These are phyloP conservation scores for Botia almorhae DNA, from an alignment of 2,797 vertebrate species.

Conservation along the genomic window DNA sequence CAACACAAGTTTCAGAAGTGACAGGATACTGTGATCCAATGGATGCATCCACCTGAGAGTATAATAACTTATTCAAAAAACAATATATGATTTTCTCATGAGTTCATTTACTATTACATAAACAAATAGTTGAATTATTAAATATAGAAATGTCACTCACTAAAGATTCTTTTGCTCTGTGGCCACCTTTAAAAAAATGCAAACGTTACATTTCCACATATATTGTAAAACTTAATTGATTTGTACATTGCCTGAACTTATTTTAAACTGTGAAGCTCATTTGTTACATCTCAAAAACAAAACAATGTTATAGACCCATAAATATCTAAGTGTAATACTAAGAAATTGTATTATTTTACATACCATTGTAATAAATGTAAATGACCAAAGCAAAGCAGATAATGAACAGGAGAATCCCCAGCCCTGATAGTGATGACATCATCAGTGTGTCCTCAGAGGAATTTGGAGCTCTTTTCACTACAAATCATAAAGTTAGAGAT, in stretches of 20 bases:
- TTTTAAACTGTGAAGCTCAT: too few relatives aligned
- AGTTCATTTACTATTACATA: background rate
- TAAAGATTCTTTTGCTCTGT: background rate
- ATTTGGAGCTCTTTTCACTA: background rate
- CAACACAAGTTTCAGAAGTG: background rate
- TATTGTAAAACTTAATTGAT: too few relatives aligned
- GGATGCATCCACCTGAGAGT: background rate
- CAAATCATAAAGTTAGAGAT: too few relatives aligned
- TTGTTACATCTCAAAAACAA: too few relatives aligned
- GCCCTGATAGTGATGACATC: background rate
- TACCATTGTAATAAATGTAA: background rate
- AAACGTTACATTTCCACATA: background rate
- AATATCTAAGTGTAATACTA: too few relatives aligned
- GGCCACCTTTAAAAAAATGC: background rate
- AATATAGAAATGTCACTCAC: background rate
- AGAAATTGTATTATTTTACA: background rate
- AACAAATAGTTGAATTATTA: background rate
- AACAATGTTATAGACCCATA: too few relatives aligned
- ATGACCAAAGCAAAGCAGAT: background rate
- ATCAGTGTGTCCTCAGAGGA: background rate
- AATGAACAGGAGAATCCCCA: background rate
- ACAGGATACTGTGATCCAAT: background rate
- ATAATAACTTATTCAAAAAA: background rate
- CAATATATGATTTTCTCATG: background rate
- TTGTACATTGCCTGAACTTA: too few relatives aligned